phyloP scores from a whole-genome alignment of 2,113 vertebrate genomes.

The Actenoides lindsayi region DNA sequence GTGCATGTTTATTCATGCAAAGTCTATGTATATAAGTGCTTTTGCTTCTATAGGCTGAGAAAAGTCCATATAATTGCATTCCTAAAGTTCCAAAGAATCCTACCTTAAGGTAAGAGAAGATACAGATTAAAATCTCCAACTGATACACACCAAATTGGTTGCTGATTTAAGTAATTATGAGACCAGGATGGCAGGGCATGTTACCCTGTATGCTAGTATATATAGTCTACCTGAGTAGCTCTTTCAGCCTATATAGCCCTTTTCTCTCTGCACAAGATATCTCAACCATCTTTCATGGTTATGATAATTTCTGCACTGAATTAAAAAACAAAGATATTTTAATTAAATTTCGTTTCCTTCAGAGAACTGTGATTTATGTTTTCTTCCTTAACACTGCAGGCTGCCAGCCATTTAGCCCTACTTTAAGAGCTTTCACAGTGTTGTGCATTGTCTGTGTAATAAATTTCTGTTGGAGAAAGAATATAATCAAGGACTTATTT shows the following conservation, averaged over 20 bases:
- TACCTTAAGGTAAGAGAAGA: not conserved
- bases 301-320: not conserved
- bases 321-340: not conserved
- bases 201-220: not conserved
- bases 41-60: not conserved
- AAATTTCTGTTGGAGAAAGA: conserved; percentile 50
- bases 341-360: not conserved
- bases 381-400: not conserved
- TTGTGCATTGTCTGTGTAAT: not conserved
- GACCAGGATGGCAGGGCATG: not conserved
- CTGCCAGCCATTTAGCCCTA: not conserved
- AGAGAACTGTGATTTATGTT: not conserved
- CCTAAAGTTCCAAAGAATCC: not conserved
- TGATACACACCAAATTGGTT: not conserved
- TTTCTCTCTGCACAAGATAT: not conserved
- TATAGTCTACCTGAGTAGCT: not conserved
- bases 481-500: not conserved
- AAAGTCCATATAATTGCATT: not conserved
- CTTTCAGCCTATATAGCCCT: not conserved
- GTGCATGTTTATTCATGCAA: not conserved
- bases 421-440: not conserved
- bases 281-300: not conserved
- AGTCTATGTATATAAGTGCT: not conserved
- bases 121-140: not conserved
- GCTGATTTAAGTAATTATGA: not conserved